These are phyloP conservation scores for Cyclophora punctaria DNA, from an alignment of 2,888 invertebrate genomes.

Conservation along the genomic window DNA sequence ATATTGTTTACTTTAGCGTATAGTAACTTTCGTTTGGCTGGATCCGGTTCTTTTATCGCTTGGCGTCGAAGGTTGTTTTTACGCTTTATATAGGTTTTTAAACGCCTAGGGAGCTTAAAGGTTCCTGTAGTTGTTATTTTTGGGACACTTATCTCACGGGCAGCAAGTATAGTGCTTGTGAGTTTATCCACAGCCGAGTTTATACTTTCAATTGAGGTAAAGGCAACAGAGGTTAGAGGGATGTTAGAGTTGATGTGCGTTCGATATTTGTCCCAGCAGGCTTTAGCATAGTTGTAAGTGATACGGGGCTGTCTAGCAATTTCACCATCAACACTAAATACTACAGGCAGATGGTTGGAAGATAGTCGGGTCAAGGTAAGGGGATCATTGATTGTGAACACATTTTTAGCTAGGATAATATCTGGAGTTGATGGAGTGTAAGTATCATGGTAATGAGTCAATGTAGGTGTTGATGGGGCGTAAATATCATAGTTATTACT, in stretches of 20 bases:
- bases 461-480: not conserved
- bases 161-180: not conserved
- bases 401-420: not conserved
- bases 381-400: not conserved
- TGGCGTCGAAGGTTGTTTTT: not conserved
- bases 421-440: not conserved
- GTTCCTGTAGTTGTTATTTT: not conserved
- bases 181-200: not conserved
- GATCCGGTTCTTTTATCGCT: not conserved
- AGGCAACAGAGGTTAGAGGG: not conserved
- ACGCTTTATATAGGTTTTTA: not conserved
- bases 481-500: constrained; percentile 1
- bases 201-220: not conserved
- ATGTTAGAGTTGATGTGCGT: not conserved
- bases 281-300: not conserved
- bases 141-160: not conserved
- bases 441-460: constrained; percentile 1
- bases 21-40: not conserved
- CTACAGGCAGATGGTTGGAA: not conserved
- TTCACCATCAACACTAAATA: not conserved
- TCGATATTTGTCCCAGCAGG: not conserved
- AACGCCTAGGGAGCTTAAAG: not conserved
- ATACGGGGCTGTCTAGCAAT: not conserved
- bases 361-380: not conserved
- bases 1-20: not conserved